Evolutionary conservation across 1,140 invertebrate genomes (phyloP).

Genomic region (Rhizoglyphus robini): DNA sequence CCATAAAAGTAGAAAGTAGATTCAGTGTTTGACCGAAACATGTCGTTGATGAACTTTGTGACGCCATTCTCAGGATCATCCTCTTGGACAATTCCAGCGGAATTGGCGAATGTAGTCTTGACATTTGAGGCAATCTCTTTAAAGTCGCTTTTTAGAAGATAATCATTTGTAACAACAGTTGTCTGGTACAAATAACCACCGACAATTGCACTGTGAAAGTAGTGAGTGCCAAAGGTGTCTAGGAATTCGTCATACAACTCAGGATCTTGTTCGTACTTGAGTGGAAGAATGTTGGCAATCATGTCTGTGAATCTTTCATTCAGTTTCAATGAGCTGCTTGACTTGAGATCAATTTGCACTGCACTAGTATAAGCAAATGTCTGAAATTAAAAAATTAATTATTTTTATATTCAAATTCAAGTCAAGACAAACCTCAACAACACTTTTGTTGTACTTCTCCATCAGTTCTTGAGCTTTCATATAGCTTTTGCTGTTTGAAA

Average conservation of each 20-base stretch:
- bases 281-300: conserved; percentile 33
- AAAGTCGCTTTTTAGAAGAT: background rate
- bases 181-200: conserved; percentile 3
- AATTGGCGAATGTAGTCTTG: background rate
- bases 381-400: no score
- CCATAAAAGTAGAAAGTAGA: background rate
- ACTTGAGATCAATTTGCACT: conserved; percentile 6
- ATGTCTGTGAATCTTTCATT: conserved; percentile 46
- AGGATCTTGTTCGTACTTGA: conserved; percentile 8
- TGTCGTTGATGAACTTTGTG: background rate
- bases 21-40: background rate
- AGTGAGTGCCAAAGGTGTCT: conserved; percentile 17
- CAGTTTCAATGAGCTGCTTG: background rate
- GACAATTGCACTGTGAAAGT: conserved; percentile 6
- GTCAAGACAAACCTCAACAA: background rate
- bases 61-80: background rate
- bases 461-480: conserved; percentile 3
- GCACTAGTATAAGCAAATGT: background rate
- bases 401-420: no score
- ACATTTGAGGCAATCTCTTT: background rate
- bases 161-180: background rate
- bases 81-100: background rate
- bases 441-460: background rate
- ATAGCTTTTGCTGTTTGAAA: background rate
- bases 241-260: background rate